Base-by-base conservation (phyloP, 2,888 invertebrate genomes). In the Synergus umbraculus region DNA sequence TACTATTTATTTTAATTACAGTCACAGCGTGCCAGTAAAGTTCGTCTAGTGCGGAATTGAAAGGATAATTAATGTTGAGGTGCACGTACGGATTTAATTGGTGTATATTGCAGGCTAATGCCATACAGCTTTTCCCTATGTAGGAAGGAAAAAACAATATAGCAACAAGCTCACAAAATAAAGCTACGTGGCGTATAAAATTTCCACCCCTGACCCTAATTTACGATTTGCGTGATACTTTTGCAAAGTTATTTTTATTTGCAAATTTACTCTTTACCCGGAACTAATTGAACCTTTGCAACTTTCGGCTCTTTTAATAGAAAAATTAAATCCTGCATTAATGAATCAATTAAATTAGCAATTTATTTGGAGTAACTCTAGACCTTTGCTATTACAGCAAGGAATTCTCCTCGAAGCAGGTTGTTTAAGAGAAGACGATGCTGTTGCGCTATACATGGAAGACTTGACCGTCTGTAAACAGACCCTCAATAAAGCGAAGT, bases 1-100 rank as follows among this genome's bases (percentile, higher is more conserved):
- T 78, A 65, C 78, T 79, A 80, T 82, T 82, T 79, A 80, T 82
- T 79, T 80, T 76, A 82, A 82, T 80, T 73, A 82, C 64, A 79
- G 69, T 44, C 69, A 44, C 60, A 41, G 66, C 37, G 15, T 73
- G 15, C 54, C 37, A 73, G 73, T 54, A 54, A 54, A 73, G 79
- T 76, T 81, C 64, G 22, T 78, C 64, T 54, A 49, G 29, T 77
- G 43, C 66, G 78, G 63, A 66, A 82, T 80, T 76, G 78, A 78
- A 54, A 76, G 60, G 81, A 79, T 76, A 37, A 58, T 79, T 66
- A 58, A 65, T 73, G 77, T 58, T 63, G 78, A 78, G 78, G 65
- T 77, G 78, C 77, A 78, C 64, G 76, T 44, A 80, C 78, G 76
- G 73, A 80, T 81, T 80, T 76, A 80, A 79, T 81, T 78, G 79